phyloP scores from a whole-genome alignment of 2,888 invertebrate genomes.

The Brachyptera putata region DNA sequence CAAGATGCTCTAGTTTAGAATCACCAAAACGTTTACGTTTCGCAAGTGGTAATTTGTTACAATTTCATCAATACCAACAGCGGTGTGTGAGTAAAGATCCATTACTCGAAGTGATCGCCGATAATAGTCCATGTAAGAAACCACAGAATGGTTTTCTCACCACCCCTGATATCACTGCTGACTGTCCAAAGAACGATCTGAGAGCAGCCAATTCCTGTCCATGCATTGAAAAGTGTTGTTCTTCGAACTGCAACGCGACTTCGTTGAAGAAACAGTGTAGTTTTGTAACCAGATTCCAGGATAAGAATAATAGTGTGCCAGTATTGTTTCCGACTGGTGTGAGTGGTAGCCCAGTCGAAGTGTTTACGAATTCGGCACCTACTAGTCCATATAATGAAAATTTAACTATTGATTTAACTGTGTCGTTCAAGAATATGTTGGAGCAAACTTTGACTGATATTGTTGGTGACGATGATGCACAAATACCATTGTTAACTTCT shows the following conservation, averaged over 20 bases:
- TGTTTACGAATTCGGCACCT: conserved; percentile 23
- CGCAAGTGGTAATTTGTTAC: conserved; percentile 56
- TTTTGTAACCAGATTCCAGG: conserved; percentile 4
- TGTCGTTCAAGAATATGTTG: background rate
- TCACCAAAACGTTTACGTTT: conserved; percentile 79
- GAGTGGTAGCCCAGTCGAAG: background rate
- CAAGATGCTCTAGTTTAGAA: conserved; percentile 73
- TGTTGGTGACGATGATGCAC: conserved; percentile 27
- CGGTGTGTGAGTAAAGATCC: conserved; percentile 51
- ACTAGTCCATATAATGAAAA: conserved; percentile 13
- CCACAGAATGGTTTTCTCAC: conserved; percentile 45
- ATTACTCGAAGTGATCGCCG: conserved; percentile 53
- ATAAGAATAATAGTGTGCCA: conserved; percentile 26
- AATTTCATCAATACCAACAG: conserved; percentile 39
- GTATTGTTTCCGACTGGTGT: conserved; percentile 23
- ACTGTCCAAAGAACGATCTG: conserved; percentile 33
- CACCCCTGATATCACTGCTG: conserved; percentile 22
- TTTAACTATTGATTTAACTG: background rate
- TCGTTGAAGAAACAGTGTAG: conserved; percentile 6
- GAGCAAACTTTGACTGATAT: conserved; percentile 18
- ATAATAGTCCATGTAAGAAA: conserved; percentile 53
- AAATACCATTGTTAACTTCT: conserved; percentile 11
- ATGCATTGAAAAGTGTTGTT: conserved; percentile 54
- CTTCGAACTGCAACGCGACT: background rate
- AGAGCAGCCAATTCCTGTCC: conserved; percentile 62